phyloP scores from a whole-genome alignment of 2,797 vertebrate genomes.

The Muraenolepis orangiensis region DNA sequence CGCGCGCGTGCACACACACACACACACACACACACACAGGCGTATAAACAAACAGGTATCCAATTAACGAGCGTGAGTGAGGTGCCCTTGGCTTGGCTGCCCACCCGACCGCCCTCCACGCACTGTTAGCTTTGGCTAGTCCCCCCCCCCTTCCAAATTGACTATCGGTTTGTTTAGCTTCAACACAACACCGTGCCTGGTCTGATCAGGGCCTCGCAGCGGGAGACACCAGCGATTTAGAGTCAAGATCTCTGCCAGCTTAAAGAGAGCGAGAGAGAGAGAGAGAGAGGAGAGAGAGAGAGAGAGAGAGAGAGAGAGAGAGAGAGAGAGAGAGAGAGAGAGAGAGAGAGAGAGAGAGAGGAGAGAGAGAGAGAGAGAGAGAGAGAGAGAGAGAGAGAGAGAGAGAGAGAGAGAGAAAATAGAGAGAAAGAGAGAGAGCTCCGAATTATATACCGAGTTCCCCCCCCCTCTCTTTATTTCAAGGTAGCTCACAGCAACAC shows the following conservation, averaged over 20 bases:
- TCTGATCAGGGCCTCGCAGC: no score
- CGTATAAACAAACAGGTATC: slow-evolving; percentile 10
- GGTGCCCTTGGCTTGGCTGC: slow-evolving; percentile 37
- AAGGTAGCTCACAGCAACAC: no score
- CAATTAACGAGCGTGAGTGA: slow-evolving; percentile 49
- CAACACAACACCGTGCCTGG: no score
- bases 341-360: slow-evolving; percentile 9
- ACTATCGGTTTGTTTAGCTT: no score
- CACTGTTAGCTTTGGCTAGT: slow-evolving; percentile 22
- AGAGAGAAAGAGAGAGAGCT: not conserved
- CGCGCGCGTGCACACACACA: slow-evolving; percentile 1
- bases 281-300: not conserved
- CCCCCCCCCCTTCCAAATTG: no score
- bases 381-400: not conserved
- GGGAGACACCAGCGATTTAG: no score
- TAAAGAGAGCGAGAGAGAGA: not conserved
- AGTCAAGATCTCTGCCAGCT: no score
- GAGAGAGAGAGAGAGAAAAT: not conserved
- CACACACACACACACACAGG: slow-evolving; percentile 16
- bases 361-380: not conserved
- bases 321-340: slow-evolving; percentile 7
- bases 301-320: not conserved
- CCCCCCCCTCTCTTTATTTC: no score
- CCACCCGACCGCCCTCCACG: slow-evolving; percentile 11
- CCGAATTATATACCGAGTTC: no score